phyloP scores from a whole-genome alignment of 1,140 invertebrate genomes.

The Metopolophium dirhodum region DNA sequence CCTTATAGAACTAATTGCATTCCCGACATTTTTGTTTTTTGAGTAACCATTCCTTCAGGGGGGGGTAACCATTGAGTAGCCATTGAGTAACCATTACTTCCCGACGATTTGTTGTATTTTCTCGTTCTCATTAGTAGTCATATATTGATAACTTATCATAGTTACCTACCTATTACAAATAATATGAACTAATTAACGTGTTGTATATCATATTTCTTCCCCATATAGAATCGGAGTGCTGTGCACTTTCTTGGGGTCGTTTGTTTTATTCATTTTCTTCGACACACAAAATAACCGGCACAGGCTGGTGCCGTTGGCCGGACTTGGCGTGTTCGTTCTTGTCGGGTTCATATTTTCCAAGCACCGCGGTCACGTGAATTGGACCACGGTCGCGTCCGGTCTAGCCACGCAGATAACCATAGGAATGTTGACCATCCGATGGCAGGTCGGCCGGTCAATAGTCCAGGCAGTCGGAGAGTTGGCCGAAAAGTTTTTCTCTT shows the following conservation, averaged over 20 bases:
- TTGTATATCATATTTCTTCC: not conserved
- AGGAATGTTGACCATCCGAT: slow-evolving; percentile 85
- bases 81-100: no score
- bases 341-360: slow-evolving; percentile 67
- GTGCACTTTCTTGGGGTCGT: slow-evolving; percentile 63
- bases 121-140: no score
- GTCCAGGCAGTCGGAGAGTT: slow-evolving; percentile 83
- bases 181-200: not conserved
- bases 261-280: slow-evolving; percentile 69
- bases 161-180: no score
- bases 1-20: no score
- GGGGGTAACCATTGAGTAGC: no score
- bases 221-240: slow-evolving; percentile 59
- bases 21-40: not conserved
- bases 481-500: slow-evolving; percentile 80
- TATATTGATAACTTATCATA: no score
- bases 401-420: slow-evolving; percentile 85
- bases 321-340: slow-evolving; percentile 67
- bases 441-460: slow-evolving; percentile 76
- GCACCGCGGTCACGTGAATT: slow-evolving; percentile 71
- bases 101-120: no score
- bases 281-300: slow-evolving; percentile 71
- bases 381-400: slow-evolving; percentile 81
- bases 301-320: slow-evolving; percentile 72
- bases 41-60: no score